Percentiles rank a stretch among this genome's conserved stretches.
phyloP scores from a whole-genome alignment of 2,113 vertebrate species.

The Cololabis saira region DNA sequence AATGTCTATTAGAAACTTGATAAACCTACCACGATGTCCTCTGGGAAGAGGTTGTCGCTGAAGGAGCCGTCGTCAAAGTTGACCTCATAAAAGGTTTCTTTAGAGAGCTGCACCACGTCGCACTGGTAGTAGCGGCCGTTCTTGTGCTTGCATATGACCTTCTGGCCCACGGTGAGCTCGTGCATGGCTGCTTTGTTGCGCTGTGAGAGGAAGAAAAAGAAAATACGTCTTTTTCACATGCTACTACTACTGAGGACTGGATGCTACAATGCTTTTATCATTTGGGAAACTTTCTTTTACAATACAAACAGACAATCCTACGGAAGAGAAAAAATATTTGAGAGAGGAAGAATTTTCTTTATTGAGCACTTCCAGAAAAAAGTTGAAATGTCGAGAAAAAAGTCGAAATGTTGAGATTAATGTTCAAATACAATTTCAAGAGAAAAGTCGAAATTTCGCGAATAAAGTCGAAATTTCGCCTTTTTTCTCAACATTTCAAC shows the following conservation, averaged over 20 bases:
- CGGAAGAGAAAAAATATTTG: too few species aligned
- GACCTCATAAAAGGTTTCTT: constrained; percentile 97
- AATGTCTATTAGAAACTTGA: not conserved
- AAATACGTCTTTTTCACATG: not conserved
- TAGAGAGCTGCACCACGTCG: constrained; percentile 93
- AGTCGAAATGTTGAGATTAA: too few species aligned
- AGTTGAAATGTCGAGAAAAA: too few species aligned
- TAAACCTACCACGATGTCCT: constrained; percentile 93
- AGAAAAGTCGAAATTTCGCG: too few species aligned
- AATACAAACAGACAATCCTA: not conserved
- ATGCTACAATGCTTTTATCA: too few species aligned
- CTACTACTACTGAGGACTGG: not conserved
- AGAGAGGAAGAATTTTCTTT: too few species aligned
- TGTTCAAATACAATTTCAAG: too few species aligned
- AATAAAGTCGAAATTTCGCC: too few species aligned
- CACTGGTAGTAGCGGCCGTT: constrained; percentile 98
- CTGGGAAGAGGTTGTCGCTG: constrained; percentile 96
- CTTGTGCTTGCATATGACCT: constrained; percentile 97
- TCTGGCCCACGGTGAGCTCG: constrained; percentile 92
- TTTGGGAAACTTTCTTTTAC: too few species aligned
- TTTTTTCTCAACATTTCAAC: too few species aligned
- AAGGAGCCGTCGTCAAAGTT: constrained; percentile 98
- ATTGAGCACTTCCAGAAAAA: too few species aligned
- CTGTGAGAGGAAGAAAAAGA: constrained; percentile 58
- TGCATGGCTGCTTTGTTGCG: constrained; percentile 91